These are phyloP conservation scores for Amblyjoppa fuscipennis DNA, from an alignment of 2,888 invertebrate genomes.

Conservation along the genomic window DNA sequence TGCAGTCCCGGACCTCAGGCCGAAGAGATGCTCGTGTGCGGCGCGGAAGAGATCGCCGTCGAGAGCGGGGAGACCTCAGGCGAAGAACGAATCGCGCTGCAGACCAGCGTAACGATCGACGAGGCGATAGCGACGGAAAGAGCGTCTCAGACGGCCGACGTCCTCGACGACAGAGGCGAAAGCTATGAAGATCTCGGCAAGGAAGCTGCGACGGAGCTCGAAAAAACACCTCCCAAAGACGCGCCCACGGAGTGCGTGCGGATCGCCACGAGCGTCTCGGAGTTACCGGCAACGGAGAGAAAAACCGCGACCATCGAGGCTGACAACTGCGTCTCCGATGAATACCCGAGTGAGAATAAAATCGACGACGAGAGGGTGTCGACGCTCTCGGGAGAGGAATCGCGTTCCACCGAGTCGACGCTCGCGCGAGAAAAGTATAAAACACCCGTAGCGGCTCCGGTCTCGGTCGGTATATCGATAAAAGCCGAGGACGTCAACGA, in stretches of 20 bases:
- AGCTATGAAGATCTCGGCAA: constrained; percentile 52
- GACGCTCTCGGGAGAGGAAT: neutral
- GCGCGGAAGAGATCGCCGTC: neutral
- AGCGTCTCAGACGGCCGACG: constrained; percentile 44
- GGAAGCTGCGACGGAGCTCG: neutral
- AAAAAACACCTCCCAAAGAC: neutral
- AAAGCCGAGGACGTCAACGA: constrained; percentile 46
- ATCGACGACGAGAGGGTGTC: constrained; percentile 40
- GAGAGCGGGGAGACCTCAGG: neutral
- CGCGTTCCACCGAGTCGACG: neutral
- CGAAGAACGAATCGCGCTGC: constrained; percentile 12
- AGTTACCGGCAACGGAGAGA: constrained; percentile 9
- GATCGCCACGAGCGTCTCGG: neutral
- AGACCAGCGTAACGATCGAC: constrained; percentile 22
- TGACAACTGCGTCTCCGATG: neutral
- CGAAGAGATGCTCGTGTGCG: constrained; percentile 18
- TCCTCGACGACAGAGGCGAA: constrained; percentile 47
- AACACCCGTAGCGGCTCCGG: constrained; percentile 3
- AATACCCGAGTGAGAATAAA: constrained; percentile 23
- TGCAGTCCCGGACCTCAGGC: constrained; percentile 5
- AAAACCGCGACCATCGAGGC: constrained; percentile 1
- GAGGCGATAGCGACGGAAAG: constrained; percentile 41
- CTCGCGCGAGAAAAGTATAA: constrained; percentile 15
- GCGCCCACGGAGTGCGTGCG: neutral
- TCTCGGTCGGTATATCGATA: constrained; percentile 16